phyloP scores from a whole-genome alignment of 2,113 vertebrate genomes.

The Semnornis frantzii region DNA sequence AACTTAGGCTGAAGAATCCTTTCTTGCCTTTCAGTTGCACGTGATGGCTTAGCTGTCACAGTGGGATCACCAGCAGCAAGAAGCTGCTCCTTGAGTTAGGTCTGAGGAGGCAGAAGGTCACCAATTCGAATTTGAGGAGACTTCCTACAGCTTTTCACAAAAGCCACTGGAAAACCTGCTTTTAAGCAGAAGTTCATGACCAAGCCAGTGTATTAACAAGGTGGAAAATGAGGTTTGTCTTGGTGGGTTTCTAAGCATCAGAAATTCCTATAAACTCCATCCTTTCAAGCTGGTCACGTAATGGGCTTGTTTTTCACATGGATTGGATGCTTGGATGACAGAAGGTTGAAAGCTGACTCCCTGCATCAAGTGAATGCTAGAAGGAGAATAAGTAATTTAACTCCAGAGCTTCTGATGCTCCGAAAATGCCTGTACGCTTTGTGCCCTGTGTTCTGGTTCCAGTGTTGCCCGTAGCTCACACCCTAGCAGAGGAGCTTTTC shows the following conservation, averaged over 20 bases:
- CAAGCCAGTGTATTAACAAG: not conserved
- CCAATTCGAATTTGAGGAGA: not conserved
- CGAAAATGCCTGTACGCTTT: not conserved
- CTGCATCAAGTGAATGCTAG: not conserved
- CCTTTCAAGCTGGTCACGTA: not conserved
- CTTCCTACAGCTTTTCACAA: not conserved
- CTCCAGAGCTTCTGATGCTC: slow-evolving; percentile 1
- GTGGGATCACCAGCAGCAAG: not conserved
- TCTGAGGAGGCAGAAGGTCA: not conserved
- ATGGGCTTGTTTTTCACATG: slow-evolving; percentile 27
- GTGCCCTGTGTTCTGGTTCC: not conserved
- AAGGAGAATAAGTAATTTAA: slow-evolving; percentile 30
- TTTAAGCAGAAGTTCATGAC: not conserved
- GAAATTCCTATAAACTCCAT: not conserved
- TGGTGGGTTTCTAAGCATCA: not conserved
- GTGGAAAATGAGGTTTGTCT: not conserved
- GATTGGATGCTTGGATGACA: not conserved
- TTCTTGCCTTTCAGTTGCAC: not conserved
- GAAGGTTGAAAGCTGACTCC: slow-evolving; percentile 12
- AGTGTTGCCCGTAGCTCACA: not conserved
- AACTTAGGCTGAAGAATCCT: not conserved
- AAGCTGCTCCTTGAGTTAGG: not conserved
- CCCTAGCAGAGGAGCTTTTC: not conserved
- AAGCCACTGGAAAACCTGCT: not conserved
- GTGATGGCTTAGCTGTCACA: not conserved